Evolutionary conservation across 2,888 invertebrate species (phyloP).

Genomic region (Colletes collaris): DNA sequence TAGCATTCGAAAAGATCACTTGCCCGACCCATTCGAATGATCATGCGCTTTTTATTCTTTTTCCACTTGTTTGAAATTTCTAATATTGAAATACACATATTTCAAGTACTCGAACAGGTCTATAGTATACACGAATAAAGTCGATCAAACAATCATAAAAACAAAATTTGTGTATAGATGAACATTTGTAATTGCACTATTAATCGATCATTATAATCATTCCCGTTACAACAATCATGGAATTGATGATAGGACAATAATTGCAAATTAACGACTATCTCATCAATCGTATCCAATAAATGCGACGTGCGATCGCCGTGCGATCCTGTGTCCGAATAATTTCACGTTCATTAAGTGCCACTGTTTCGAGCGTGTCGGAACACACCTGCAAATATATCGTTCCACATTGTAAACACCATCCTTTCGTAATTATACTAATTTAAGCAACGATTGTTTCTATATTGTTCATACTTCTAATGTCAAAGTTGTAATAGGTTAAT

Average conservation of each 20-base stretch:
- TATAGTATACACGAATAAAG: too few species aligned
- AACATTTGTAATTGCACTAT: too few species aligned
- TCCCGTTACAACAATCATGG: background rate
- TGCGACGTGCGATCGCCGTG: slow-evolving; percentile 39
- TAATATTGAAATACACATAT: too few species aligned
- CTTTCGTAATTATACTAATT: slow-evolving; percentile 11
- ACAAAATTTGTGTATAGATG: too few species aligned
- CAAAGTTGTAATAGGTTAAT: background rate
- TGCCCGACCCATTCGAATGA: too few species aligned
- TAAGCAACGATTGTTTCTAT: slow-evolving; percentile 9
- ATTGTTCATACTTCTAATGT: background rate
- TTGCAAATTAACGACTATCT: slow-evolving; percentile 57
- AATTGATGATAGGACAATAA: slow-evolving; percentile 54
- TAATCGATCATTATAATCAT: slow-evolving; percentile 26
- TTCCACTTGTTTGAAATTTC: too few species aligned
- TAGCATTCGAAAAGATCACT: too few species aligned
- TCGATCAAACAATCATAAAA: too few species aligned
- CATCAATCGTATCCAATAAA: slow-evolving; percentile 64
- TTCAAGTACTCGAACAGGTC: too few species aligned
- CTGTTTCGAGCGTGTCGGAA: slow-evolving; percentile 9
- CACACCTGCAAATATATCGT: slow-evolving; percentile 7
- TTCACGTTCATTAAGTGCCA: slow-evolving; percentile 64
- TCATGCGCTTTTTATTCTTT: too few species aligned
- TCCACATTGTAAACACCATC: slow-evolving; percentile 23
- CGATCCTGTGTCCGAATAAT: slow-evolving; percentile 60